These are phyloP conservation scores for Drosophila tsacasi DNA, from an alignment of 1,140 invertebrate genomes.

Conservation along the genomic window DNA sequence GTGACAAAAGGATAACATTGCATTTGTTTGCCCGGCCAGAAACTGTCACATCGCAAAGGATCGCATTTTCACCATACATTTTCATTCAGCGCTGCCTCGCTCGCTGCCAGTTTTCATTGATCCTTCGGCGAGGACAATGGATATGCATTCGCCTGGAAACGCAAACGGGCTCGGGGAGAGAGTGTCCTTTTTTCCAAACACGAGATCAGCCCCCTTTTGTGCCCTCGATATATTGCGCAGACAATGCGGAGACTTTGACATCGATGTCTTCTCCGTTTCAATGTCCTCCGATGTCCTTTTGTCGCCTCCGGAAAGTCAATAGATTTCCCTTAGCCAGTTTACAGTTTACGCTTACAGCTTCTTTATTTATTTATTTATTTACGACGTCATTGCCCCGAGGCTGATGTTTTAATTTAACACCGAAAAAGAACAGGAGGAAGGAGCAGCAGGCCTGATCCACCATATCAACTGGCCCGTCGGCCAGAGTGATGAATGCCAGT, in stretches of 20 bases:
- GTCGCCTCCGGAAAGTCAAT: constrained; percentile 55
- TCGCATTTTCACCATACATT: constrained; percentile 42
- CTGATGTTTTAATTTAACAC: constrained; percentile 57
- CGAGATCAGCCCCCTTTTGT: constrained; percentile 62
- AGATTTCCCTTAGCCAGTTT: constrained; percentile 34
- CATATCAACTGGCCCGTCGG: constrained; percentile 34
- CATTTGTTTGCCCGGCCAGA: constrained; percentile 62
- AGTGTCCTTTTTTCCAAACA: constrained; percentile 45
- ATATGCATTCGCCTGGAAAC: constrained; percentile 54
- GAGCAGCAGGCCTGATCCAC: constrained; percentile 4
- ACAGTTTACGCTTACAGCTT: constrained; percentile 37
- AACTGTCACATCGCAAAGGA: constrained; percentile 56
- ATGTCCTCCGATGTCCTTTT: constrained; percentile 50
- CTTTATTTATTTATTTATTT: constrained; percentile 63
- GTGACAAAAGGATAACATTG: constrained; percentile 66
- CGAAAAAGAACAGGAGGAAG: background rate
- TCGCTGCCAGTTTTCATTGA: constrained; percentile 43
- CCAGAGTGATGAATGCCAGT: constrained; percentile 28
- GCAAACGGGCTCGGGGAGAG: constrained; percentile 18
- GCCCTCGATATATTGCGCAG: constrained; percentile 42
- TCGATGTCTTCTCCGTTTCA: constrained; percentile 42
- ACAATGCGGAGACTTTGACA: constrained; percentile 60
- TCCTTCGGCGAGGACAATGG: constrained; percentile 49
- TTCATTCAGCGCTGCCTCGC: constrained; percentile 39
- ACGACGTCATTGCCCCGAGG: constrained; percentile 58